phyloP scores from a whole-genome alignment of 1,140 invertebrate species.

The Drosophila hydei region DNA sequence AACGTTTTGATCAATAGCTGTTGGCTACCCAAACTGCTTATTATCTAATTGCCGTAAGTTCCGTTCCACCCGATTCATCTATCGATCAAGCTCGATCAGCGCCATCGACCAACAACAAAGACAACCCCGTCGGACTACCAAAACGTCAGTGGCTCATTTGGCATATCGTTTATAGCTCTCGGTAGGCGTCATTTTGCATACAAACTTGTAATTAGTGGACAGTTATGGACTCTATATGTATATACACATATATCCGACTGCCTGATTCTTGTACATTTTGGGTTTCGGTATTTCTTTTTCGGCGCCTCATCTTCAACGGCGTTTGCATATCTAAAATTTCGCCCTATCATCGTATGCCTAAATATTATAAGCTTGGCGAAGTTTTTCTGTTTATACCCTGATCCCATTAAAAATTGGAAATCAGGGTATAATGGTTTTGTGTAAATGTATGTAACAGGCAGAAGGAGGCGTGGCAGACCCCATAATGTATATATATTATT shows the following conservation, averaged over 20 bases:
- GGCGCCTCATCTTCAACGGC: slow-evolving; percentile 4
- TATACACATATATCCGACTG: not conserved
- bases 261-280: slow-evolving; percentile 29
- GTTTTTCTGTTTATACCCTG: too few relatives aligned
- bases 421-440: too few relatives aligned
- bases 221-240: slow-evolving; percentile 27
- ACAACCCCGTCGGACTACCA: not conserved
- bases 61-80: slow-evolving; percentile 23
- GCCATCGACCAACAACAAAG: slow-evolving; percentile 4
- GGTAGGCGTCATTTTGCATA: slow-evolving; percentile 37
- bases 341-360: slow-evolving; percentile 41
- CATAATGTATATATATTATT: too few relatives aligned
- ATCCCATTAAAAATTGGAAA: too few relatives aligned
- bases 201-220: slow-evolving; percentile 40
- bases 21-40: slow-evolving; percentile 32
- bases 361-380: too few relatives aligned
- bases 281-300: slow-evolving; percentile 24
- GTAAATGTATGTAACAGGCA: too few relatives aligned
- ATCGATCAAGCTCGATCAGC: slow-evolving; percentile 1
- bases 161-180: slow-evolving; percentile 32
- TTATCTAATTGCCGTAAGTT: slow-evolving; percentile 56
- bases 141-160: slow-evolving; percentile 10
- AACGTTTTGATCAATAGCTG: slow-evolving; percentile 22
- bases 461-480: too few relatives aligned
- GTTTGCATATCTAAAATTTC: slow-evolving; percentile 40